phyloP scores from a whole-genome alignment of 2,888 invertebrate genomes.

The Disparrhopalites patrizii region DNA sequence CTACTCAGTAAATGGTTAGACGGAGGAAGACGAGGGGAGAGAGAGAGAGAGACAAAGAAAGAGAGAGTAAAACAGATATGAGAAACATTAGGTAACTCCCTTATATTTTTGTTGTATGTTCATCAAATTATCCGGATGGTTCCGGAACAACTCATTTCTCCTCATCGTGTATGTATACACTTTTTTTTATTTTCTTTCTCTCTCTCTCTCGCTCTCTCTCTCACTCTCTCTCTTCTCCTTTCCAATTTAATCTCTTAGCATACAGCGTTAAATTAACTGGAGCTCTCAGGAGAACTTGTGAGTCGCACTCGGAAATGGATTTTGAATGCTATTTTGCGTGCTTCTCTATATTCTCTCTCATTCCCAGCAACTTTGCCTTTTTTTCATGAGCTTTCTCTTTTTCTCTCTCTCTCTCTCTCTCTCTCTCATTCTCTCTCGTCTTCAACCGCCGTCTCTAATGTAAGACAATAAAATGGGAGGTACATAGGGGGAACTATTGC shows the following conservation, averaged over 20 bases:
- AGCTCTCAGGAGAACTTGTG: constrained; percentile 42
- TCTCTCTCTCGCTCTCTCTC: too few relatives aligned
- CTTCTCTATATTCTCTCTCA: constrained; percentile 22
- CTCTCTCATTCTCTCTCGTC: constrained; percentile 6
- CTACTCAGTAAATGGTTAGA: too few relatives aligned
- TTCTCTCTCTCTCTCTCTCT: neutral
- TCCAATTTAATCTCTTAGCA: constrained; percentile 44
- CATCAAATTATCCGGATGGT: constrained; percentile 27
- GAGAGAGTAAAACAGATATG: constrained; percentile 8
- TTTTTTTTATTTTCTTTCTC: too few relatives aligned
- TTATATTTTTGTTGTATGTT: constrained; percentile 22
- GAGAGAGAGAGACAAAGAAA: too few relatives aligned
- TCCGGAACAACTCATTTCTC: constrained; percentile 22
- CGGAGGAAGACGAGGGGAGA: too few relatives aligned
- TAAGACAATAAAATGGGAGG: constrained; percentile 16
- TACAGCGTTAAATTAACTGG: constrained; percentile 48
- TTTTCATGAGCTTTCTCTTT: too few relatives aligned
- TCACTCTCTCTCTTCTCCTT: constrained; percentile 7
- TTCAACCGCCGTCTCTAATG: constrained; percentile 17
- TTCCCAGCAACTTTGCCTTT: neutral
- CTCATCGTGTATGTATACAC: constrained; percentile 15
- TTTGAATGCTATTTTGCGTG: constrained; percentile 41
- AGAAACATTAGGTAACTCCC: constrained; percentile 6
- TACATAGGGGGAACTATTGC: neutral
- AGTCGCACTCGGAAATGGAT: constrained; percentile 43